These are phyloP conservation scores for Branchinecta lindahli DNA, from an alignment of 1,140 invertebrate genomes.

Conservation along the genomic window DNA sequence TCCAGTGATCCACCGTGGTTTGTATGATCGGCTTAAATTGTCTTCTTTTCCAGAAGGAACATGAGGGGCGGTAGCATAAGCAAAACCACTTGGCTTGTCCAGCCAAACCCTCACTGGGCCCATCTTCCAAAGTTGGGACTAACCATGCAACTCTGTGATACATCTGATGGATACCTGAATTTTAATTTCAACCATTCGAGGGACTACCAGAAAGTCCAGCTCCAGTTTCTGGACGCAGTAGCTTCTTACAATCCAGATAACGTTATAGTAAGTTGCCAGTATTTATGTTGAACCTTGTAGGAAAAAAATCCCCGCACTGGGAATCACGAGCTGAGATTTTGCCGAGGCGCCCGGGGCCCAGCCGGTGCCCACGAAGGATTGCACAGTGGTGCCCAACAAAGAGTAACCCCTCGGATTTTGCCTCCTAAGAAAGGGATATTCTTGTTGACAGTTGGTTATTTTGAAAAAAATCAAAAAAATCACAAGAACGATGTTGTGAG, in stretches of 20 bases:
- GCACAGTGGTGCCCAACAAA: no score
- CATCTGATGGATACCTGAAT: constrained; percentile 38
- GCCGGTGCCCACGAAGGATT: no score
- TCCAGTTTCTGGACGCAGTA: constrained; percentile 55
- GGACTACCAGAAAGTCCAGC: constrained; percentile 57
- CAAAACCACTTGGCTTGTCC: constrained; percentile 48
- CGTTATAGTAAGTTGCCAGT: constrained; percentile 43
- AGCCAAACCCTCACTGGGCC: constrained; percentile 48
- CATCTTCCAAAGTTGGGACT: constrained; percentile 47
- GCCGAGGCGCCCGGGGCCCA: no score
- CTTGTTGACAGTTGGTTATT: no score
- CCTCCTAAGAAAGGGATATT: no score
- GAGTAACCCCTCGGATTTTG: no score
- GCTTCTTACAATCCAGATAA: constrained; percentile 64
- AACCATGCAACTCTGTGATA: constrained; percentile 49
- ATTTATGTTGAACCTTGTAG: no score
- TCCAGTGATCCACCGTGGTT: no score
- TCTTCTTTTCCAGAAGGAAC: constrained; percentile 35
- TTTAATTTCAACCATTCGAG: constrained; percentile 65
- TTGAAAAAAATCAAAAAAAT: no score
- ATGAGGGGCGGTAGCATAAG: constrained; percentile 38
- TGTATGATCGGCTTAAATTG: background rate
- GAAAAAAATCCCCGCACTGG: no score
- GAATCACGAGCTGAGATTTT: no score
- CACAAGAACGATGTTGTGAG: no score